A percentile compares a stretch with the other conserved stretches of the same genome.
phyloP scores from a whole-genome alignment of 2,797 vertebrate genomes.

The Diceros bicornis region DNA sequence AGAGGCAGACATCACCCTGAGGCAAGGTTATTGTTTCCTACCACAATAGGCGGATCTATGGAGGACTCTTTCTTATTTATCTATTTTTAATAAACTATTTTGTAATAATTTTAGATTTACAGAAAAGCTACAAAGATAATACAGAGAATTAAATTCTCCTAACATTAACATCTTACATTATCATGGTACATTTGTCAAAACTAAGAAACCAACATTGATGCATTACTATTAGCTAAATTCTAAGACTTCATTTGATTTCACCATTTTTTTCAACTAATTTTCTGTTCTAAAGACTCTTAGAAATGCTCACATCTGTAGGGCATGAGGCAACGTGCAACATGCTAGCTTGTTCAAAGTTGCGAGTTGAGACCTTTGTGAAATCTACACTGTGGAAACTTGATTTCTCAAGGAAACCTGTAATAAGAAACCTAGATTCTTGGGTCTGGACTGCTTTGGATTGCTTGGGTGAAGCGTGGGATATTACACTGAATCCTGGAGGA shows the following conservation, averaged over 20 bases:
- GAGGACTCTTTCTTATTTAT: background rate
- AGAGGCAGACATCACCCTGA: slow-evolving; percentile 15
- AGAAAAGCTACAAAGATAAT: slow-evolving; percentile 26
- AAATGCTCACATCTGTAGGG: background rate
- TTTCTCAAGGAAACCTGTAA: background rate
- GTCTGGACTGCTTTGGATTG: background rate
- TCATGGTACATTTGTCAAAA: background rate
- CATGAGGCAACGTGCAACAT: background rate
- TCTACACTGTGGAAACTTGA: background rate
- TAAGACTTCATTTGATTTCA: background rate
- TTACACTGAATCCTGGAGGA: background rate
- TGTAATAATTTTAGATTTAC: slow-evolving; percentile 48
- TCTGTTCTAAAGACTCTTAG: background rate
- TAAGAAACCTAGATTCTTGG: background rate
- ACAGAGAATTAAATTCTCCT: background rate
- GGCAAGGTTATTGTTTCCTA: background rate
- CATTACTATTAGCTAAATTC: slow-evolving; percentile 26
- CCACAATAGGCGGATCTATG: background rate
- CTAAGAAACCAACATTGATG: background rate
- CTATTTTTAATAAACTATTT: slow-evolving; percentile 44
- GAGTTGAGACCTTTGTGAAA: background rate
- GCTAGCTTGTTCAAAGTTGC: background rate
- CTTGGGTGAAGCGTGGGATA: background rate
- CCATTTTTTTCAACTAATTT: background rate
- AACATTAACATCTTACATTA: background rate